A percentile compares a stretch with the other conserved stretches of the same genome.
phyloP scores from a whole-genome alignment of 2,113 vertebrate genomes.

The Crotalus horridus region DNA sequence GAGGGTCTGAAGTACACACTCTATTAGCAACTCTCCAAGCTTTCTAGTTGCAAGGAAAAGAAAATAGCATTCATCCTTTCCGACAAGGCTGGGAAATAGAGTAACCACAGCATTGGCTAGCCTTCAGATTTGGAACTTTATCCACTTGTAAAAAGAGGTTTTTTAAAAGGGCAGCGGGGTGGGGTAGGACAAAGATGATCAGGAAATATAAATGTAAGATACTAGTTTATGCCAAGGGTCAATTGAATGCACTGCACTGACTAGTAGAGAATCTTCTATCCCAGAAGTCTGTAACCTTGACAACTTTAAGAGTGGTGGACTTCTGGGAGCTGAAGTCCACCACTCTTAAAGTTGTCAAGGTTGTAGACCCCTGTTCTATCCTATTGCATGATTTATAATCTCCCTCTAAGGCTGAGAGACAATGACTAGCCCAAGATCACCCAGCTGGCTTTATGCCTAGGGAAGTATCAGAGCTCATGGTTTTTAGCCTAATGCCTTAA shows the following conservation, averaged over 20 bases:
- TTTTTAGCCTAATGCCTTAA: neutral
- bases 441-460: neutral
- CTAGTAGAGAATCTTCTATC: neutral
- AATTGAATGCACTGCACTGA: too few relatives aligned
- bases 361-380: neutral
- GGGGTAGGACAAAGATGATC: neutral
- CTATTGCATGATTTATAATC: neutral
- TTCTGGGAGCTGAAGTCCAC: too few relatives aligned
- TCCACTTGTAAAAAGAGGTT: neutral
- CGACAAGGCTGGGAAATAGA: slow-evolving; percentile 33
- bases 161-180: neutral
- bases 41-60: neutral
- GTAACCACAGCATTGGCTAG: slow-evolving; percentile 7
- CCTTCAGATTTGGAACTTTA: slow-evolving; percentile 15
- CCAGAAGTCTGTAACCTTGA: too few relatives aligned
- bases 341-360: too few relatives aligned
- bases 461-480: neutral
- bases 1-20: slow-evolving; percentile 23
- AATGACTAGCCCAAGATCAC: neutral
- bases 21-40: slow-evolving; percentile 23
- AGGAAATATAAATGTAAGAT: neutral
- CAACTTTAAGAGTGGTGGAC: too few relatives aligned
- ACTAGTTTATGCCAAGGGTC: neutral
- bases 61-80: slow-evolving; percentile 20
- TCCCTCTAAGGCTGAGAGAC: neutral